Evolutionary conservation across 2,113 vertebrate genomes (phyloP), one percentile per base, ranked within the genome.

Genomic region (Nothobranchius furzeri): DNA sequence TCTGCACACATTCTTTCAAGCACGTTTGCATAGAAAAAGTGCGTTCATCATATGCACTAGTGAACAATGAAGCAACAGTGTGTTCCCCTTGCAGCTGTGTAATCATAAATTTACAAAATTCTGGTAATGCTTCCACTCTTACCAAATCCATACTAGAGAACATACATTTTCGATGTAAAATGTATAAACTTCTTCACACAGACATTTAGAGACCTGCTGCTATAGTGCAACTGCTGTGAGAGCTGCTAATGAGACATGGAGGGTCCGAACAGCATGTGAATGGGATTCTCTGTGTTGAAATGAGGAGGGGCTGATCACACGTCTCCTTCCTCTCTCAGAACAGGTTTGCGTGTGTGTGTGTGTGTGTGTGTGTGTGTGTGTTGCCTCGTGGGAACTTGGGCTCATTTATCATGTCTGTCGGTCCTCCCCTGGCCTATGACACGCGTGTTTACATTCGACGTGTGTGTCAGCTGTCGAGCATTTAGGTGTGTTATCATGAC

Each of bases 391-490:
- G 87, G 90, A 90, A 84, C 82, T 64, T 70, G 35, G 24, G 74
- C 73, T 86, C 86, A 91, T 92, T 91, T 86, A 92, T 92, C 91
- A 92, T 91, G 77, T 87, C 86, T 91, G 90, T 90, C 91, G 89
- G 50, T 86, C 83, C 87, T 85, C 78, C 75, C 2, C 48, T 88
- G 85, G 75, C 89, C 88, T 87, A 83, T 91, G 91, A 90, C 90
- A 91, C 55, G 10, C 68, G 5, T 92, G 89, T 91, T 92, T 92
- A 90, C 84, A 74, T 89, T 89, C 70, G 46, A 85, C 86, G 78
- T 90, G 82, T 89, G 89, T 86, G 85, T 82, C 85, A 78, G 68
- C 75, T 82, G 82, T 75, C 13, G 60, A 63, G 65, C 70, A 69
- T 52, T 75, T 84, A 71, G 73, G 76, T 85, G 83, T 89, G 79